Evolutionary conservation across 2,113 vertebrate species (phyloP).

Genomic region (Myotis davidii): DNA sequence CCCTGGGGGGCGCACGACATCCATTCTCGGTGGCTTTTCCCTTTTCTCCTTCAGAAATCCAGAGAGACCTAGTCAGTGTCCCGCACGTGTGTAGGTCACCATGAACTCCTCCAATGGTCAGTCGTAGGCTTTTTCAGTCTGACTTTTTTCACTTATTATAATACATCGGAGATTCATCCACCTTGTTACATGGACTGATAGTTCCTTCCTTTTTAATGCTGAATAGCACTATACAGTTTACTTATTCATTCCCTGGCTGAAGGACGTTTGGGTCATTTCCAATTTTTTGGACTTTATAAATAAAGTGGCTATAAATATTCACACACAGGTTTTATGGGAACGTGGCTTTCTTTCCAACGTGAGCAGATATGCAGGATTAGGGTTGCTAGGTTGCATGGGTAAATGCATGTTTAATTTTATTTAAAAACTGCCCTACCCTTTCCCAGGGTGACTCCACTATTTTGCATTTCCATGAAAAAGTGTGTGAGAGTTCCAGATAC

Average conservation of each 20-base stretch:
- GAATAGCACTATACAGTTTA: neutral
- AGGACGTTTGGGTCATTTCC: conserved; percentile 28
- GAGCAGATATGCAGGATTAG: neutral
- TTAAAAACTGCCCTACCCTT: neutral
- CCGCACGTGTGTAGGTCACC: neutral
- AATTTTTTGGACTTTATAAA: conserved; percentile 26
- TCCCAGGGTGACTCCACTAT: neutral
- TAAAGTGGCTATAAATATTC: conserved; percentile 56
- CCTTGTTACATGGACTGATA: neutral
- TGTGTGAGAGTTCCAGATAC: neutral
- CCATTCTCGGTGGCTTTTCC: no score
- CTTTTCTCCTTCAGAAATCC: no score
- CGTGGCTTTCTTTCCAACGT: conserved; percentile 44
- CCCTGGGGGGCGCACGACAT: no score
- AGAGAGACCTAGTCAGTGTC: neutral
- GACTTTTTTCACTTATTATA: neutral
- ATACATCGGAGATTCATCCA: neutral
- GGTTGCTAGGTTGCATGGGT: neutral
- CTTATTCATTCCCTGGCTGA: conserved; percentile 37
- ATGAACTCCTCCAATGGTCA: neutral
- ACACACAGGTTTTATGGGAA: conserved; percentile 58
- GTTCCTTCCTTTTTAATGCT: neutral
- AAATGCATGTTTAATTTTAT: conserved; percentile 36
- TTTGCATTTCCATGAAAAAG: neutral
- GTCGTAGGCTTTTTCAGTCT: neutral